Evolutionary conservation across 2,888 invertebrate species (phyloP).

Genomic region (Apamea anceps): DNA sequence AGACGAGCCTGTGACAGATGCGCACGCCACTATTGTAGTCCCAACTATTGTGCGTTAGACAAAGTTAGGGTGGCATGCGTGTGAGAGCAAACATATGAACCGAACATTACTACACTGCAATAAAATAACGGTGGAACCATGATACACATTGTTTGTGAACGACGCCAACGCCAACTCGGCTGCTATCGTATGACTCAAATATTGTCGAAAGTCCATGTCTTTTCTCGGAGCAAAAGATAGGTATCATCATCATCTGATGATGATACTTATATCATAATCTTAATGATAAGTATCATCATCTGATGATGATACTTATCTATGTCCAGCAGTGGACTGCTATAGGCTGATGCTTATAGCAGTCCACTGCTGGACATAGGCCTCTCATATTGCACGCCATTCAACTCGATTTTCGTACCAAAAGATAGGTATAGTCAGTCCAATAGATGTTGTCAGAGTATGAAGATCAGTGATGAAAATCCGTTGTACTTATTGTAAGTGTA

Average conservation of each 20-base stretch:
- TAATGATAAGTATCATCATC: no score
- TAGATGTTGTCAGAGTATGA: no score
- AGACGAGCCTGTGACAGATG: constrained; percentile 85
- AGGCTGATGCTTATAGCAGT: no score
- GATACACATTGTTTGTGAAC: constrained; percentile 60
- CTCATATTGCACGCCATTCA: no score
- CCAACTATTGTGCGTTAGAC: constrained; percentile 79
- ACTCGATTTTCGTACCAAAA: background rate
- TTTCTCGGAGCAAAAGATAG: background rate
- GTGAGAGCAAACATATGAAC: constrained; percentile 83
- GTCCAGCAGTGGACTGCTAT: no score
- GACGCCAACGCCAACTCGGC: constrained; percentile 43
- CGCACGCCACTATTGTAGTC: constrained; percentile 83
- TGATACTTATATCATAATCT: no score
- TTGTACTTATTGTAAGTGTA: background rate
- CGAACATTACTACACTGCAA: constrained; percentile 75
- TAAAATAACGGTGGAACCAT: constrained; percentile 73
- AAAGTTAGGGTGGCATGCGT: constrained; percentile 81
- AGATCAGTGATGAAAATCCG: background rate
- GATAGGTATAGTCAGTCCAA: no score
- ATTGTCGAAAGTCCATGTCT: background rate
- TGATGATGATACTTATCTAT: no score
- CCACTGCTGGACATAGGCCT: no score
- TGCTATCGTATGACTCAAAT: constrained; percentile 29
- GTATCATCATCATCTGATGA: no score